phyloP scores from a whole-genome alignment of 2,888 invertebrate genomes.

The Apoderus coryli region DNA sequence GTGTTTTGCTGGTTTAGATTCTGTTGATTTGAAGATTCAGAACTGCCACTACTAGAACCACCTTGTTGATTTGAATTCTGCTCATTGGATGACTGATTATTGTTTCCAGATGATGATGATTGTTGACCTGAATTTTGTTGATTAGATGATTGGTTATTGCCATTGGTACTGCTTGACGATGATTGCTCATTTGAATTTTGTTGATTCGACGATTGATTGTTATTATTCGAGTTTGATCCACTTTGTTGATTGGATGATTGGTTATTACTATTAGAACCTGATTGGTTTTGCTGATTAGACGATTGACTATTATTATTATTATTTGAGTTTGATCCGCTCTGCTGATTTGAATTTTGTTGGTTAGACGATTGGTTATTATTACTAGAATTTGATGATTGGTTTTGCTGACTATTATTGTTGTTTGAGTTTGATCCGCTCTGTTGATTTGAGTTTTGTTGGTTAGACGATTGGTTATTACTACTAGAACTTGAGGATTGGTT shows the following conservation, averaged over 20 bases:
- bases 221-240: constrained; percentile 1
- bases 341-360: constrained; percentile 17
- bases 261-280: constrained; percentile 9
- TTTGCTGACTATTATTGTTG: constrained; percentile 8
- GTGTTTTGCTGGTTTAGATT: constrained; percentile 1
- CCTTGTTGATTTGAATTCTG: constrained; percentile 10
- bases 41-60: neutral
- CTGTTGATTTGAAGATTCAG: constrained; percentile 2
- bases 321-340: constrained; percentile 12
- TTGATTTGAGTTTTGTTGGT: too few relatives aligned
- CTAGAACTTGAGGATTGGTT: constrained; percentile 12
- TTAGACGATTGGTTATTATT: constrained; percentile 11
- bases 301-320: constrained; percentile 12
- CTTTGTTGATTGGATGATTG: constrained; percentile 13
- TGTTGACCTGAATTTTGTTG: constrained; percentile 5
- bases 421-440: constrained; percentile 11
- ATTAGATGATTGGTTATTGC: constrained; percentile 6
- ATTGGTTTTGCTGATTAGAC: constrained; percentile 17
- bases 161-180: neutral
- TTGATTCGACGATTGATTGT: constrained; percentile 13
- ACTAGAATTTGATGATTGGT: constrained; percentile 11
- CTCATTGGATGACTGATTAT: constrained; percentile 7
- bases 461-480: constrained; percentile 13
- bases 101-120: constrained; percentile 8
- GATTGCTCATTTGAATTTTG: constrained; percentile 12